Base-by-base conservation (phyloP, 2,888 invertebrate species). In the Philereme transversata region DNA sequence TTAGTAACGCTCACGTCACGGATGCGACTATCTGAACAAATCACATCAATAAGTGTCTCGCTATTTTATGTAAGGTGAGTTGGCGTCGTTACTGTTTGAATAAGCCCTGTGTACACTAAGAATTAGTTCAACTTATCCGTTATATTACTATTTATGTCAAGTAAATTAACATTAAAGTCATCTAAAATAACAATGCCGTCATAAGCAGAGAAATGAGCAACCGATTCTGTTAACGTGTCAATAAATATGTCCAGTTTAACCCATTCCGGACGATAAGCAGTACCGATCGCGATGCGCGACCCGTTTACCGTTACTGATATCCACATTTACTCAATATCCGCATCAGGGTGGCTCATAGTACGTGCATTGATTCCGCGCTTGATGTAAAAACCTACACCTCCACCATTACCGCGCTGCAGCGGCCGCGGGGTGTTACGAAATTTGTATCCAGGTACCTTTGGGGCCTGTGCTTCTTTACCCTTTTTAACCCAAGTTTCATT, bases 221-320 rank as follows among this genome's bases (percentile, higher is more conserved):
- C 22, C 2, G 51, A 51, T 22, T 41, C 51, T 2, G 51, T 51
- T 11, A 51, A 5, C 3, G 51, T 41, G 6, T 41, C 51, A 5
- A 51, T 8, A n/a, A 41, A 51, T 6, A 2, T 8, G 9, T 51
- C 51, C 3, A 33, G 8, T 0, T 51, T 40, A 7, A 51, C 9
- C 51, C 51, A 51, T 9, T 51, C 7, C 0, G 51, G 9, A 3
- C 40, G 40, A 5, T 51, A 51, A 2, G 51, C 51, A 41, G 51
- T 51, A 9, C 51, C 51, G 5, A 51, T 41, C 5, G 33, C 49
- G n/a, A n/a, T n/a, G n/a, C n/a, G n/a, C n/a, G n/a, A n/a, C n/a
- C n/a, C n/a, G n/a, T n/a, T n/a, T n/a, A n/a, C n/a, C n/a, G n/a
- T n/a, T n/a, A n/a, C n/a, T n/a, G n/a, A n/a, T n/a, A n/a, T n/a